These are phyloP conservation scores for Yponomeuta evonymella DNA, from an alignment of 2,888 invertebrate genomes.

Conservation along the genomic window DNA sequence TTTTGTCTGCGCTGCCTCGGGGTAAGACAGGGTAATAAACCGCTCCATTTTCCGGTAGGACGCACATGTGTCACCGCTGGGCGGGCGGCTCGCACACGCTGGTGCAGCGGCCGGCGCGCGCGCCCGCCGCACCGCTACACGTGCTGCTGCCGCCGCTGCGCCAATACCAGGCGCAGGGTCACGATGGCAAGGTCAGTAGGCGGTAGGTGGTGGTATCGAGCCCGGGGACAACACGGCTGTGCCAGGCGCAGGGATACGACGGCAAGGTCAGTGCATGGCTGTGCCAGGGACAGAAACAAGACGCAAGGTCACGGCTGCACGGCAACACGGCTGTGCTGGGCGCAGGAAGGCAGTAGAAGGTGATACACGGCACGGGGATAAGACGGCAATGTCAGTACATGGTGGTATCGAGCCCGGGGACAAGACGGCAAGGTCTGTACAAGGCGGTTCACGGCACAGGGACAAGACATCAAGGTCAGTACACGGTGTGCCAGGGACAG, in stretches of 20 bases:
- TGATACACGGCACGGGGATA: too few species aligned
- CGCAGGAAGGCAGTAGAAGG: too few species aligned
- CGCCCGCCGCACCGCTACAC: slow-evolving; percentile 22
- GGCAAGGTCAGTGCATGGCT: slow-evolving; percentile 37
- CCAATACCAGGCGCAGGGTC: slow-evolving; percentile 39
- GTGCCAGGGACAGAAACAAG: too few species aligned
- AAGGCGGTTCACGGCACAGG: too few species aligned
- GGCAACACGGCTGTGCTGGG: too few species aligned
- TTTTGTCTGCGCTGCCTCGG: neutral
- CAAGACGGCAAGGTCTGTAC: too few species aligned
- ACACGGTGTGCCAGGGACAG: too few species aligned
- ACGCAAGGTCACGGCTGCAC: slow-evolving; percentile 28
- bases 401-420: too few species aligned
- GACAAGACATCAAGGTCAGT: too few species aligned
- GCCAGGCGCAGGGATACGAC: slow-evolving; percentile 41
- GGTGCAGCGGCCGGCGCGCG: slow-evolving; percentile 26
- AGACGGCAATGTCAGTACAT: neutral
- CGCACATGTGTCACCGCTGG: slow-evolving; percentile 48
- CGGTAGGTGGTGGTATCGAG: too few species aligned
- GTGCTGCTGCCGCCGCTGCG: slow-evolving; percentile 16
- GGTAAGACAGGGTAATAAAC: neutral
- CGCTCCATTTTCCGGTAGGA: slow-evolving; percentile 23
- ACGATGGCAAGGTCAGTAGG: slow-evolving; percentile 45
- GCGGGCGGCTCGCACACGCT: slow-evolving; percentile 55
- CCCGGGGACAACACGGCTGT: slow-evolving; percentile 24